These are phyloP conservation scores for Verasper variegatus DNA, from an alignment of 2,113 vertebrate species.

Conservation along the genomic window DNA sequence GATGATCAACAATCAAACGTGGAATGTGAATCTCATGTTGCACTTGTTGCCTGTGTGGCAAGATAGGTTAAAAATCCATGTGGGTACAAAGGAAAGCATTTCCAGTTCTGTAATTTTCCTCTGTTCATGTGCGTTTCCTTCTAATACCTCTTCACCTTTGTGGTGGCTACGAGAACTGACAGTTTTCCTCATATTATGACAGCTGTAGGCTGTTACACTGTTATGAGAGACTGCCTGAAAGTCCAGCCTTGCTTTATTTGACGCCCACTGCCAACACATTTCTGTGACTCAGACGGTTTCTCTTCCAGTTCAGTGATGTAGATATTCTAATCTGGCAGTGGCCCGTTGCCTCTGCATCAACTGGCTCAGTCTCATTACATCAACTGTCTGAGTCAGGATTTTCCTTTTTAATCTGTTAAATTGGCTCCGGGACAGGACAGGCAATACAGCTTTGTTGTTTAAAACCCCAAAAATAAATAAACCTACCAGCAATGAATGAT, in stretches of 20 bases:
- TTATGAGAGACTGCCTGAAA: slow-evolving; percentile 40
- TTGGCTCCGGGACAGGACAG: neutral
- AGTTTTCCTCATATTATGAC: slow-evolving; percentile 44
- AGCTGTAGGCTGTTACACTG: slow-evolving; percentile 22
- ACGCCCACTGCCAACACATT: neutral
- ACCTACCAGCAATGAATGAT: too few species aligned
- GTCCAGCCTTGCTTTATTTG: slow-evolving; percentile 49
- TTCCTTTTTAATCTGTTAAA: neutral
- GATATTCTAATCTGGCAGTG: neutral
- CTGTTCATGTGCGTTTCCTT: neutral
- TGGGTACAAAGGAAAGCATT: slow-evolving; percentile 14
- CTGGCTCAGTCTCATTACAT: neutral
- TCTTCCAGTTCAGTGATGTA: slow-evolving; percentile 12
- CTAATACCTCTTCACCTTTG: neutral
- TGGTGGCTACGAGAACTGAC: neutral
- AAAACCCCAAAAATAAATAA: too few species aligned
- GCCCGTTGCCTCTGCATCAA: too few species aligned
- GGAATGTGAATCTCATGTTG: slow-evolving; percentile 8
- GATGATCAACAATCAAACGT: neutral
- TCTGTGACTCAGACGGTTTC: slow-evolving; percentile 49
- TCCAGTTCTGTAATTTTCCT: slow-evolving; percentile 47
- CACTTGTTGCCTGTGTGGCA: neutral
- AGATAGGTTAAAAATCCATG: neutral
- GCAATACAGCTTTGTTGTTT: too few species aligned
- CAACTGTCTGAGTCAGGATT: neutral